phyloP scores from a whole-genome alignment of 2,113 vertebrate genomes.

The Copsychus sechellarum region DNA sequence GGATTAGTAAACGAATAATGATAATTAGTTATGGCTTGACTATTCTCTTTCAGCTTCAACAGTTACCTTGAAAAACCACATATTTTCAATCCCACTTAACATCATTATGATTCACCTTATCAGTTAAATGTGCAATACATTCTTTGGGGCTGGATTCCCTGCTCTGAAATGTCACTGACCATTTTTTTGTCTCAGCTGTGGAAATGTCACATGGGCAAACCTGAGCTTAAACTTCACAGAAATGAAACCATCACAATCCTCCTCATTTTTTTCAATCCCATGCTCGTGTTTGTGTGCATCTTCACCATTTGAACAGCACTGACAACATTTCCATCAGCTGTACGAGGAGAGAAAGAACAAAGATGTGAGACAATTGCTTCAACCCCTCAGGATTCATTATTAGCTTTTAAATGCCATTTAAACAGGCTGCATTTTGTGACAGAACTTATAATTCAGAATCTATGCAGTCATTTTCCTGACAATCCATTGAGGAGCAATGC shows the following conservation, averaged over 20 bases:
- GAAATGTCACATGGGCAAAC: background rate
- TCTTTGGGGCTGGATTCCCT: background rate
- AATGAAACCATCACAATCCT: constrained; percentile 18
- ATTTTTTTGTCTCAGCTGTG: background rate
- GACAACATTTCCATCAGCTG: background rate
- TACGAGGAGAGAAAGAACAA: background rate
- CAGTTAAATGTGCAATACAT: background rate
- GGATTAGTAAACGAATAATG: background rate
- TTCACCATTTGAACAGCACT: background rate
- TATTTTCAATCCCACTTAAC: background rate
- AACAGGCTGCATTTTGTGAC: background rate
- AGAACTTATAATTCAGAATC: background rate
- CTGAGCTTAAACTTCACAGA: background rate
- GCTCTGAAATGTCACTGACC: background rate
- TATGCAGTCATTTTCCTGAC: background rate
- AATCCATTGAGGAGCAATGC: background rate
- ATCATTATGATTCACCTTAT: background rate
- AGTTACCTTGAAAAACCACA: background rate
- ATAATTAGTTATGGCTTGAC: background rate
- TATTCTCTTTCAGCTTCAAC: background rate
- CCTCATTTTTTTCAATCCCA: background rate
- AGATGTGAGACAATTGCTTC: background rate
- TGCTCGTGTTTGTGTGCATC: background rate
- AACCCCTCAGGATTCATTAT: background rate
- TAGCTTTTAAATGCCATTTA: background rate